These are phyloP conservation scores for Drosophila persimilis DNA, from an alignment of 1,140 invertebrate species.

Conservation along the genomic window DNA sequence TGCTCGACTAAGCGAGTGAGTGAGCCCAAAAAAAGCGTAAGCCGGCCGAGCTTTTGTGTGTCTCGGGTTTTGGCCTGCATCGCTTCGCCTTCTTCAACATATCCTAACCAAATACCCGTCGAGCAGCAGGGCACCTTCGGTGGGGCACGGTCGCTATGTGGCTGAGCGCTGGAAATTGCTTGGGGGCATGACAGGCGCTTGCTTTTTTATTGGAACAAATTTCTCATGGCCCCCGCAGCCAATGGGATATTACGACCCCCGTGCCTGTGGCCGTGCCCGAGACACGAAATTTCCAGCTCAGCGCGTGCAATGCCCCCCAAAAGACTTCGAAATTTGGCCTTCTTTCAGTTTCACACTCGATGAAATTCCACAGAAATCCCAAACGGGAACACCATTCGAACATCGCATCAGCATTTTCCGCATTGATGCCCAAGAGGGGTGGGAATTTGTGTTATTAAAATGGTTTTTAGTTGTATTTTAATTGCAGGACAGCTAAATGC, in stretches of 20 bases:
- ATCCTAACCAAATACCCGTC: not conserved
- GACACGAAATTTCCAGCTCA: not conserved
- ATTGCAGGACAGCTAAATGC: constrained; percentile 9
- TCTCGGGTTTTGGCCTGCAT: constrained; percentile 31
- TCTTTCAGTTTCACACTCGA: too few relatives aligned
- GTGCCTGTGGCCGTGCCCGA: too few relatives aligned
- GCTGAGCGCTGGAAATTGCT: constrained; percentile 25
- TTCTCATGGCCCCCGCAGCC: constrained; percentile 6
- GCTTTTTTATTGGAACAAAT: constrained; percentile 23
- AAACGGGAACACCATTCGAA: not conserved
- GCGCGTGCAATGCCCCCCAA: constrained; percentile 1
- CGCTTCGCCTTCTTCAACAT: constrained; percentile 41
- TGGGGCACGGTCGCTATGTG: not conserved
- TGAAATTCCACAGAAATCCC: constrained; percentile 2
- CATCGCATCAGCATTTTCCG: not conserved
- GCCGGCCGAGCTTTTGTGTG: constrained; percentile 53
- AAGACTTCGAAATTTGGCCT: not conserved
- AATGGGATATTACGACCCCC: not conserved
- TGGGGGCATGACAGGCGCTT: constrained; percentile 13
- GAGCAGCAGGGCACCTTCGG: not conserved
- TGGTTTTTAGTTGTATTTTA: constrained; percentile 28
- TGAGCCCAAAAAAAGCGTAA: constrained; percentile 17
- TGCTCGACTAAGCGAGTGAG: constrained; percentile 35
- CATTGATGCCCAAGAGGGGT: not conserved
- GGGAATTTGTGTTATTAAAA: constrained; percentile 6